Base-by-base conservation (phyloP, 2,113 vertebrate genomes). In the Pimephales promelas region DNA sequence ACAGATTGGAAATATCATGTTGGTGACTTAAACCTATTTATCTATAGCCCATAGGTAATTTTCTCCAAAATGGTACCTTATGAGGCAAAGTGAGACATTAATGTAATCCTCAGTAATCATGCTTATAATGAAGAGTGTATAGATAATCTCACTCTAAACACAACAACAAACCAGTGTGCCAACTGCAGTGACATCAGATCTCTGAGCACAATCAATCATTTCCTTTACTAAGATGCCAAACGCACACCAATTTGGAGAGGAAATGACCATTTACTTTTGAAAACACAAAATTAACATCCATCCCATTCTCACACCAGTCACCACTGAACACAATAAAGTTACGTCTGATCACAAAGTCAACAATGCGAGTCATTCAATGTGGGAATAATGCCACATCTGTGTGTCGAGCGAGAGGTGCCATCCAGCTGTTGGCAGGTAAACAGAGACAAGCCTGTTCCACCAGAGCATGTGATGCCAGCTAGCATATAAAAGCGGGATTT, bases 331-430 rank as follows among this genome's bases (percentile, higher is more conserved):
- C 90, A 89, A 90, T 88, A 85, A 85, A 86, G 84, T 86, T 82
- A 84, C 87, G 75, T 88, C 91, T 94, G 92, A 94, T 90, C 43
- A 34, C 54, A 43, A 13, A 9, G 20, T 61, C 59, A 73, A 94
- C 92, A 94, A 94, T 89, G 88, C 82, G 26, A 0, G 14, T 16
- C 88, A 88, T 93, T 94, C 88, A 92, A 2, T 0, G 59, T 2
- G 36, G 40, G 89, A 90, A 94, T 92, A 94, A 93, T 86, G 90
- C 88, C 54, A 14, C 20, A 84, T 91, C 90, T 94, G 92, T 94
- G 86, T 82, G 70, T 73, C 16, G 56, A 5, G 40, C 40, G 10
- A 64, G 87, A 89, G 89, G 90, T 90, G 86, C 81, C 88, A 86
- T 85, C 86, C 92, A 90, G 90, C 87, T 90, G 89, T 87, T 80